Conservation (phyloP, 2,797 vertebrate species). For the Eulemur mongoz region DNA sequence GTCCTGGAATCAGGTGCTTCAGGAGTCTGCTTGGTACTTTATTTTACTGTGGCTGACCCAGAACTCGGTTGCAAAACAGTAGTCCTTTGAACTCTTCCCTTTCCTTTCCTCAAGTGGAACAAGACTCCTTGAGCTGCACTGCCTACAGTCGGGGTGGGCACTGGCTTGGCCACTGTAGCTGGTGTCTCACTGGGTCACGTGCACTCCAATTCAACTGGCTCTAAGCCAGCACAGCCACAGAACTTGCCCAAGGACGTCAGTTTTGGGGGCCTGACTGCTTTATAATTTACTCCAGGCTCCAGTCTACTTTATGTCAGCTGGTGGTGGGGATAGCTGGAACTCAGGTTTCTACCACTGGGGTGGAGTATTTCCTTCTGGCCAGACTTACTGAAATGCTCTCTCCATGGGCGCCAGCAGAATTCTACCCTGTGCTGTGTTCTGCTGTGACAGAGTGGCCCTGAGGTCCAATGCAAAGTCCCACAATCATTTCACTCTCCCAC, state of each 20-base stretch:
- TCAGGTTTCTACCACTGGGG: neutral
- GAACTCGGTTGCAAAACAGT: neutral
- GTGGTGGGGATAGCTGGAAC: neutral
- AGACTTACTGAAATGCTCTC: neutral
- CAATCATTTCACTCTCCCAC: neutral
- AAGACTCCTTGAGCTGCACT: neutral
- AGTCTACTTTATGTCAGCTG: neutral
- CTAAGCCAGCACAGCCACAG: neutral
- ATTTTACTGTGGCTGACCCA: neutral
- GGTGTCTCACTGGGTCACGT: neutral
- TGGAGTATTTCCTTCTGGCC: neutral
- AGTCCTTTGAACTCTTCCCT: neutral
- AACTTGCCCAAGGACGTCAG: neutral
- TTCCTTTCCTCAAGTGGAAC: neutral
- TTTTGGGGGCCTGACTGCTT: neutral
- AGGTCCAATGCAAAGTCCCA: neutral
- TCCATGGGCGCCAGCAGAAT: neutral
- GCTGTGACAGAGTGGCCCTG: neutral
- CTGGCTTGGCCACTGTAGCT: neutral
- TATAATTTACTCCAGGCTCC: neutral
- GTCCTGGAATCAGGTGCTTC: neutral
- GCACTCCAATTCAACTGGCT: neutral
- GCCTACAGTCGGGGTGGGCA: neutral
- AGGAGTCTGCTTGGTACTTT: neutral
- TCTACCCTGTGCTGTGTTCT: neutral